Conservation (phyloP, 2,888 invertebrate genomes). For the Athetis lepigone region DNA sequence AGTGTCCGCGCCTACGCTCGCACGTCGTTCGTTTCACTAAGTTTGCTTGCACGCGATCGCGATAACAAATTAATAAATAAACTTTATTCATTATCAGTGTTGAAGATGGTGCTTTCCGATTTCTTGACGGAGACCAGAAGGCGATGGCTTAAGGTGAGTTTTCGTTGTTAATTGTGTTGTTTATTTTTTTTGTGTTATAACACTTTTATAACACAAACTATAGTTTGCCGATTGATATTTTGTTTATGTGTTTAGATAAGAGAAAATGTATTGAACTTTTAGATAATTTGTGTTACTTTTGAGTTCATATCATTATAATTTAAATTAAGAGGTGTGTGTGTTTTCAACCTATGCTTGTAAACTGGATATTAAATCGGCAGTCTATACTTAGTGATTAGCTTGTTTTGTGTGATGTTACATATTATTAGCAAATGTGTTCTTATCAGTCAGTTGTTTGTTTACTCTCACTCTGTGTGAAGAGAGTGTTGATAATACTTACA, state of each 20-base stretch:
- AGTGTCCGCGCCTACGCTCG: slow-evolving; percentile 55
- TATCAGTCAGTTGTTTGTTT: slow-evolving; percentile 31
- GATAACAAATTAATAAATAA: slow-evolving; percentile 46
- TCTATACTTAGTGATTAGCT: neutral
- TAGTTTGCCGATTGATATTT: slow-evolving; percentile 8
- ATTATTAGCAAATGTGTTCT: slow-evolving; percentile 21
- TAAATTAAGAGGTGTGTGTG: neutral
- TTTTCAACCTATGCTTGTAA: neutral
- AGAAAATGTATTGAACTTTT: neutral
- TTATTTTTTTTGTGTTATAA: slow-evolving; percentile 8
- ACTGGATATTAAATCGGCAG: slow-evolving; percentile 12
- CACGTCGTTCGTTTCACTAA: slow-evolving; percentile 64
- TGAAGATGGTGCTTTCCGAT: slow-evolving; percentile 84
- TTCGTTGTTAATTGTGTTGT: slow-evolving; percentile 16
- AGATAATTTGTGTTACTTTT: neutral
- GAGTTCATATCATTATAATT: neutral
- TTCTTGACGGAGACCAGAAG: slow-evolving; percentile 86
- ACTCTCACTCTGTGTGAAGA: slow-evolving; percentile 7
- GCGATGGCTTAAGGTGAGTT: slow-evolving; percentile 85
- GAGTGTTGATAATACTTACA: slow-evolving; percentile 3
- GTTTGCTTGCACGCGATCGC: slow-evolving; percentile 52
- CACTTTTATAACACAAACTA: too few species aligned
- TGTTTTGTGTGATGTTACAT: slow-evolving; percentile 20
- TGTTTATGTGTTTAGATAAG: neutral
- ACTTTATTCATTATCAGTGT: slow-evolving; percentile 31